Evolutionary conservation across 2,797 vertebrate species (phyloP).

Genomic region (Alcedo atthis): DNA sequence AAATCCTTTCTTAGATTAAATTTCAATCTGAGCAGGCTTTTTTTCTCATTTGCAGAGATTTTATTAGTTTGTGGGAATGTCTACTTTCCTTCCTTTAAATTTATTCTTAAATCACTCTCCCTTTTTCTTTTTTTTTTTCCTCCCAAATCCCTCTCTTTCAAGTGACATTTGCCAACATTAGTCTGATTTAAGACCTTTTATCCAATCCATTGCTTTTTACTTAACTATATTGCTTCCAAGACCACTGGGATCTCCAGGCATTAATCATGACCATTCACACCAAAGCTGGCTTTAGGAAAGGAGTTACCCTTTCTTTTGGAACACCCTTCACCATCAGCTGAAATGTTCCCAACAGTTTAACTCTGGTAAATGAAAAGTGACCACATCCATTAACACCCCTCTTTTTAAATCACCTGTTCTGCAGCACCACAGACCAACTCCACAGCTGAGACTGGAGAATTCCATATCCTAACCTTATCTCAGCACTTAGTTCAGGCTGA

Average conservation of each 20-base stretch:
- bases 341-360: constrained; percentile 17
- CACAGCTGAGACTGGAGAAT: rapidly evolving
- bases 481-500: not conserved
- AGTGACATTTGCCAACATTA: constrained; percentile 70
- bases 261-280: constrained; percentile 42
- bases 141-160: constrained; percentile 66
- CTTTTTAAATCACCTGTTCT: not conserved
- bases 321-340: not conserved
- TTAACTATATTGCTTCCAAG: constrained; percentile 70
- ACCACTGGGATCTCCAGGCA: constrained; percentile 57
- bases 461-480: not conserved
- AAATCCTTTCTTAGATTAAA: constrained; percentile 65
- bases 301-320: constrained; percentile 39
- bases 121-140: not conserved
- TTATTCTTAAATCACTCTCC: constrained; percentile 50
- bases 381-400: rapidly evolving
- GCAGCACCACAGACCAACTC: not conserved
- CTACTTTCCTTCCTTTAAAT: constrained; percentile 48
- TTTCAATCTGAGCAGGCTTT: constrained; percentile 45
- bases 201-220: constrained; percentile 69
- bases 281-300: constrained; percentile 46
- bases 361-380: constrained; percentile 25
- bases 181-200: constrained; percentile 74
- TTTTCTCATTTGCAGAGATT: constrained; percentile 65
- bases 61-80: constrained; percentile 53